Percentiles rank a stretch among this genome's conserved stretches.
phyloP scores from a whole-genome alignment of 2,113 vertebrate genomes.

The Misgurnus anguillicaudatus region DNA sequence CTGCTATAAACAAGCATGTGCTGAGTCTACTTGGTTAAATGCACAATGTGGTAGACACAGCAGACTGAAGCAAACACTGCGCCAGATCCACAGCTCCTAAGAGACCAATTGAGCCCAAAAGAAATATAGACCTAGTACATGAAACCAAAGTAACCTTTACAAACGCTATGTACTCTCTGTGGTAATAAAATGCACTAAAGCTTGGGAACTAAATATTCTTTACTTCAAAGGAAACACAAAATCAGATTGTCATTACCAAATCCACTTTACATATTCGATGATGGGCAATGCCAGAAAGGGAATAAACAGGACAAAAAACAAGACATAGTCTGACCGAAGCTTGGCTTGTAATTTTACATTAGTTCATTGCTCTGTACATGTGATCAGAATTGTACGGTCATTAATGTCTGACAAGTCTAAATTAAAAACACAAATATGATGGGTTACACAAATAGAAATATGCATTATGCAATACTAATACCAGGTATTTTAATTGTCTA shows the following conservation, averaged over 20 bases:
- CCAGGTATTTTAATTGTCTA: no score
- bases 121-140: constrained; percentile 49
- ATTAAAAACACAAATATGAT: no score
- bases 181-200: constrained; percentile 8
- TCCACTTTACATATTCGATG: not conserved
- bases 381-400: no score
- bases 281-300: not conserved
- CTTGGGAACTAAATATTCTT: not conserved
- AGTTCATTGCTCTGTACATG: no score
- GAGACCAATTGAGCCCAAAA: constrained; percentile 61
- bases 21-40: constrained; percentile 66
- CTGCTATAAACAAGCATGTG: constrained; percentile 62
- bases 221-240: not conserved
- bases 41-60: constrained; percentile 60
- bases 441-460: no score
- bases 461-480: no score
- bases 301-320: not conserved
- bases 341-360: not conserved
- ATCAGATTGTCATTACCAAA: not conserved
- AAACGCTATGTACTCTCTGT: constrained; percentile 42
- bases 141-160: constrained; percentile 46
- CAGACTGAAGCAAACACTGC: constrained; percentile 54
- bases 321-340: not conserved
- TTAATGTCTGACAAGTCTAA: no score
- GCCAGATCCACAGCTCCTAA: constrained; percentile 48